Base-by-base conservation (phyloP, 1,140 invertebrate genomes). In the Hesperophylax magnus region DNA sequence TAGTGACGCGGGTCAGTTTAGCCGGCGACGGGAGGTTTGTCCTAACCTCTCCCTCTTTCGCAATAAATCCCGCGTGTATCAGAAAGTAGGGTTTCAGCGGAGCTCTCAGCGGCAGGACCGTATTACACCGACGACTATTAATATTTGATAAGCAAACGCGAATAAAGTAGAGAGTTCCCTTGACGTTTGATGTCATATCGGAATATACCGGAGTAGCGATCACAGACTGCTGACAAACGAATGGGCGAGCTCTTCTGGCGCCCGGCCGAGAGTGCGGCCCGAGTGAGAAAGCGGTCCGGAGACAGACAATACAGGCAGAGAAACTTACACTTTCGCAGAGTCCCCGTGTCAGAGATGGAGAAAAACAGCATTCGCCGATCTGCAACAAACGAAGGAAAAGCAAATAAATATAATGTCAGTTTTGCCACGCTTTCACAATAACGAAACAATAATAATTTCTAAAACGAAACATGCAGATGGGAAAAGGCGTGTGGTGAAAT, bases 271-370 rank as follows among this genome's bases (percentile, higher is more conserved):
- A 18, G 67, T 14, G 34, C 27, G 39, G 67, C 18, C 3, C 31
- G 15, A 67, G 39, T 39, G 67, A 71, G 67, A 71, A 53, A 47
- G 67, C 67, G 39, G 67, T 24, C n/a, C n/a, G 39, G 6, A 1
- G 31, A 34, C 11, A 71, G 67, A 71, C 67, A 71, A 71, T 71
- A 71, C 39, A n/a, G 24, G 11, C 61, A 71, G 81, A 82, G 81
- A 82, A 82, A 82, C 81, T 82, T 82, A 82, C 81, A 82, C 81
- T 82, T 82, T 82, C 81, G 77, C 81, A 75, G 71, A 54, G 71
- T 75, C 52, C 52, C 71, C 71, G 71, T 72, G 72, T 71, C 56
- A 27, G 54, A 54, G 58, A 39, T 20, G 77, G 65, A 79, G 81
- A 79, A 79, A 82, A 82, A 82, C 72, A 78, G 63, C 81, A 80